Evolutionary conservation across 2,888 invertebrate genomes (phyloP).

Genomic region (Acleris emargana): DNA sequence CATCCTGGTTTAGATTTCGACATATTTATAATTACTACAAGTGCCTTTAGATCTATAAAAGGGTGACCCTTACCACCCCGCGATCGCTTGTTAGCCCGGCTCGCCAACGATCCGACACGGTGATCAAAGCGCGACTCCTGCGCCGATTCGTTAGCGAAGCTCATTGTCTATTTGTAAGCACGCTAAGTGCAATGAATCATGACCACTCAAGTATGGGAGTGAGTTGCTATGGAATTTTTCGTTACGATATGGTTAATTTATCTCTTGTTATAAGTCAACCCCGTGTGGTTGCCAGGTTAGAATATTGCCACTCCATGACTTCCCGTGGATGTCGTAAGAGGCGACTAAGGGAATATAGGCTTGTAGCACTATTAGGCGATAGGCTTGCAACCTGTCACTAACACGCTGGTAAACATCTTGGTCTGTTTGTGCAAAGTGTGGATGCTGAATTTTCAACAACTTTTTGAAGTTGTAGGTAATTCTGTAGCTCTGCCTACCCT

Average conservation of each 20-base stretch:
- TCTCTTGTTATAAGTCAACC: neutral
- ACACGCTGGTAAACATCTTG: no score
- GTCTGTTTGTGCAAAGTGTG: no score
- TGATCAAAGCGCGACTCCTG: slow-evolving; percentile 68
- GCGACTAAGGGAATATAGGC: no score
- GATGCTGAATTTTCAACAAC: no score
- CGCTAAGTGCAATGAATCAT: slow-evolving; percentile 40
- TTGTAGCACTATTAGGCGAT: no score
- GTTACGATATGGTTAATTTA: neutral
- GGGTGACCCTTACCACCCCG: slow-evolving; percentile 41
- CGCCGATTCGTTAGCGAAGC: slow-evolving; percentile 45
- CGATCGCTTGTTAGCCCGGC: slow-evolving; percentile 76
- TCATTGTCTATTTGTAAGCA: slow-evolving; percentile 66
- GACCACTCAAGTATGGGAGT: slow-evolving; percentile 23
- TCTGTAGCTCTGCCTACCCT: no score
- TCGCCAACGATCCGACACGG: slow-evolving; percentile 65
- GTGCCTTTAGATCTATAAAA: slow-evolving; percentile 5
- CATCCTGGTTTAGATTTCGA: neutral
- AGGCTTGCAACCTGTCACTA: no score
- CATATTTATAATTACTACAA: neutral
- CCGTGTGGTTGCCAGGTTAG: no score
- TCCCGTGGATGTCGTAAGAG: no score
- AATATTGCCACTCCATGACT: no score
- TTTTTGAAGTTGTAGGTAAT: no score
- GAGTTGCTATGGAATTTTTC: slow-evolving; percentile 20